Evolutionary conservation across 2,888 invertebrate genomes (phyloP), one percentile per base, ranked within the genome.

Genomic region (Brassicogethes aeneus): DNA sequence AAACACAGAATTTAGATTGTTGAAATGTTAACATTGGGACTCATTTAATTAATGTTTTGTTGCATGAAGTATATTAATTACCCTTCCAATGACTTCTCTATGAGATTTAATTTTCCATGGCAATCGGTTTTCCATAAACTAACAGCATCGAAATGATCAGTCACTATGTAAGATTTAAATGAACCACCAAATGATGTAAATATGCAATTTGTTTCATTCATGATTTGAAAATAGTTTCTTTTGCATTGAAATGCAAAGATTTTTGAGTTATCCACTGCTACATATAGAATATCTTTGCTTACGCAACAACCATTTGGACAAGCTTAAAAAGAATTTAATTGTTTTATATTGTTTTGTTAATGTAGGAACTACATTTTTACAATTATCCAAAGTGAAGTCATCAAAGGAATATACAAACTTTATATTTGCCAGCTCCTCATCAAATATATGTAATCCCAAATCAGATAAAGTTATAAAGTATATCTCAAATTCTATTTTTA

Each of bases 91-190:
- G 5, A 23, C 23, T 7, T 23, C 23, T 23, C 23, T 7, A 23
- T 10, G 10, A 23, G 5, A 10, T 23, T 23, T 10, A 23, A 7
- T 10, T 5, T 10, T 5, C 23, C 23, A 10, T 7, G 10, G 5
- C 10, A 10, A 23, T 23, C 10, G 5, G 23, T 23, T 5, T 5
- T 34, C 3, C 8, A 34, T 3, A 15, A 3, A 34, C 2, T 34
- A 34, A 34, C 12, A n/a, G 14, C 33, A 34, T 34, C 15, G 3
- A 14, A 34, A 34, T 34, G n/a, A 34, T 34, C n/a, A 15, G 15
- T 34, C 13, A 34, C 34, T 12, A 15, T 34, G 15, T 15, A 13
- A 14, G 5, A 5, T n/a, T 33, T n/a, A n/a, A n/a, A 8, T 12
- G 7, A 8, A 5, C 33, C 33, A n/a, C n/a, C n/a, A 7, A 13